A percentile compares a stretch with the other conserved stretches of the same genome.
Evolutionary conservation across 2,888 invertebrate genomes (phyloP).

Genomic region (Cryptus armator): DNA sequence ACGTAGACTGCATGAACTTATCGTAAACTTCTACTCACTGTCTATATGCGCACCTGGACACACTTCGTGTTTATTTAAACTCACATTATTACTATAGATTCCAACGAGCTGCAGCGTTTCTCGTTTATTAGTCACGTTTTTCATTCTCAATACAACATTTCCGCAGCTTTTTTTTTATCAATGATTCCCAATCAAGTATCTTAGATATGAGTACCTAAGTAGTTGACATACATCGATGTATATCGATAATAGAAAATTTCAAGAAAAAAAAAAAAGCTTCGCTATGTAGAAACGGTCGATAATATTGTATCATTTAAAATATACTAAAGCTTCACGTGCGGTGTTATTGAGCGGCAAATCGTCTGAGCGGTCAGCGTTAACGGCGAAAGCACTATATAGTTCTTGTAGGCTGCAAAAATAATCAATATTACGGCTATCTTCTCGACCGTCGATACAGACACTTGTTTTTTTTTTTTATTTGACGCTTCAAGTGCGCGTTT

Average conservation of each 20-base stretch:
- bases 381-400: too few relatives aligned
- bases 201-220: background rate
- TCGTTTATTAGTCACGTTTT: constrained; percentile 4
- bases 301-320: too few relatives aligned
- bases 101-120: background rate
- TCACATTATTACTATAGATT: constrained; percentile 13
- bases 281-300: too few relatives aligned
- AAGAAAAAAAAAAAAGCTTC: too few relatives aligned
- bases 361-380: too few relatives aligned
- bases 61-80: constrained; percentile 18
- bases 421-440: background rate
- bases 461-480: background rate
- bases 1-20: constrained; percentile 62
- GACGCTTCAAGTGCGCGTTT: background rate
- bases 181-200: background rate
- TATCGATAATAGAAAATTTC: background rate
- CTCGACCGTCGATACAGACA: background rate
- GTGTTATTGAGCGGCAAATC: too few relatives aligned
- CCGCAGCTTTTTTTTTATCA: background rate
- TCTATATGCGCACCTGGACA: constrained; percentile 29
- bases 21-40: constrained; percentile 50
- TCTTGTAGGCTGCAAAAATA: too few relatives aligned
- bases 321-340: too few relatives aligned
- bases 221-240: background rate
- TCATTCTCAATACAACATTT: background rate